Percentiles rank a stretch among this genome's conserved stretches.
These are phyloP conservation scores for Tretioscincus oriximinensis DNA, from an alignment of 2,113 vertebrate species.

Conservation along the genomic window DNA sequence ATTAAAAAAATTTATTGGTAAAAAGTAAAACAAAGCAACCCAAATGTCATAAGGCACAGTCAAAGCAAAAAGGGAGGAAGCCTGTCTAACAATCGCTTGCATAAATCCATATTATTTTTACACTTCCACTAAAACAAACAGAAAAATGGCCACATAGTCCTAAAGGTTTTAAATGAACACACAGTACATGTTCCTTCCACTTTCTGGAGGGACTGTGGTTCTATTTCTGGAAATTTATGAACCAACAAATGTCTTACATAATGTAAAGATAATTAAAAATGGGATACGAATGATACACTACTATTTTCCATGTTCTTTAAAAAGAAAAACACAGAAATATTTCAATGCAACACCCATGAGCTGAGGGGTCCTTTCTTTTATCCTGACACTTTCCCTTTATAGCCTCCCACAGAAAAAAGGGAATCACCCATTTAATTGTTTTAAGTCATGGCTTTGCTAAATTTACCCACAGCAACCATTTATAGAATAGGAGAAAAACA, in stretches of 20 bases:
- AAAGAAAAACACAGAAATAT: background rate
- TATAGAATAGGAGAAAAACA: background rate
- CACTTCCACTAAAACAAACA: constrained; percentile 9
- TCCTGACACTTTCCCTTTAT: constrained; percentile 21
- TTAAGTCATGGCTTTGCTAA: constrained; percentile 16
- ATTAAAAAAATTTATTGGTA: background rate
- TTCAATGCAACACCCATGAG: constrained; percentile 38
- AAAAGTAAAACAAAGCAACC: constrained; percentile 31
- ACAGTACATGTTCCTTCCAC: constrained; percentile 9
- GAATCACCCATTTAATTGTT: constrained; percentile 26
- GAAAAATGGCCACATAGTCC: fast-evolving
- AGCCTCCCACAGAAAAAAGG: constrained; percentile 17
- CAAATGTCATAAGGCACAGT: background rate
- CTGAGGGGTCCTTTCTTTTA: constrained; percentile 2
- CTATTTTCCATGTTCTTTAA: constrained; percentile 23
- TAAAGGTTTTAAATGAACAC: constrained; percentile 17
- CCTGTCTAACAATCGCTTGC: background rate
- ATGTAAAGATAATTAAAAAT: constrained; percentile 38
- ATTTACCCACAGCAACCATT: constrained; percentile 31
- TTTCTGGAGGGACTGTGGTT: constrained; percentile 29
- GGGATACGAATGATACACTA: constrained; percentile 17
- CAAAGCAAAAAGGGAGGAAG: background rate
- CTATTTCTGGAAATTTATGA: constrained; percentile 55
- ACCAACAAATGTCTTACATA: constrained; percentile 38
- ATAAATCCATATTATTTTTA: background rate